Conservation (phyloP, 2,888 invertebrate species). For the Salticus scenicus region DNA sequence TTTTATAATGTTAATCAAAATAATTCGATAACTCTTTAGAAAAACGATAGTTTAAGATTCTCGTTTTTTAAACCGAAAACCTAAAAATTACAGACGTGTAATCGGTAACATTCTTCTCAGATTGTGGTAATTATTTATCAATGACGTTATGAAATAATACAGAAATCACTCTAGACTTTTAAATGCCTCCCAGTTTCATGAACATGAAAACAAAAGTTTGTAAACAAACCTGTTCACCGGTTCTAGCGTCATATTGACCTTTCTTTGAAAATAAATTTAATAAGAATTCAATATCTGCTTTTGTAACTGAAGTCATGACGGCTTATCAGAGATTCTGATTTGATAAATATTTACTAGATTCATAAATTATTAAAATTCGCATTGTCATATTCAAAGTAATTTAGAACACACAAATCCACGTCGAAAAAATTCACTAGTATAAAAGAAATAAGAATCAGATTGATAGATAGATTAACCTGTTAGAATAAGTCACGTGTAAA, state of each 20-base stretch:
- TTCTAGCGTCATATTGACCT: slow-evolving; percentile 56
- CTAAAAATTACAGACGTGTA: too few species aligned
- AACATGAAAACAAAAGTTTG: slow-evolving; percentile 15
- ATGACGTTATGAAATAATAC: too few species aligned
- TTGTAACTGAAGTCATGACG: slow-evolving; percentile 20
- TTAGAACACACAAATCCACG: slow-evolving; percentile 40
- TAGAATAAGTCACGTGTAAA: slow-evolving; percentile 68
- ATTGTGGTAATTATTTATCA: too few species aligned
- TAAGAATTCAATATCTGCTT: slow-evolving; percentile 48
- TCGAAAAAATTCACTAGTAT: too few species aligned
- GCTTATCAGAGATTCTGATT: not conserved
- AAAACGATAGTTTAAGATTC: too few species aligned
- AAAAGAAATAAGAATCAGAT: too few species aligned
- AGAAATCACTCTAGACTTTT: too few species aligned
- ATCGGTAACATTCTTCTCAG: too few species aligned
- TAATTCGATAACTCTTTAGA: too few species aligned
- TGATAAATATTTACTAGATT: not conserved
- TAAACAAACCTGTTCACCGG: slow-evolving; percentile 63
- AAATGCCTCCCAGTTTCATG: too few species aligned
- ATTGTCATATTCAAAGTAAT: slow-evolving; percentile 10
- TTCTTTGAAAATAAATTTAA: slow-evolving; percentile 54
- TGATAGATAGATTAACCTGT: slow-evolving; percentile 54
- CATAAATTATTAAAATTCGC: not conserved
- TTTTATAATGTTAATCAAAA: too few species aligned
- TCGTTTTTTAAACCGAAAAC: too few species aligned